A percentile compares a stretch with the other conserved stretches of the same genome.
Evolutionary conservation across 2,113 vertebrate species (phyloP).

Genomic region (Ornithorhynchus anatinus): DNA sequence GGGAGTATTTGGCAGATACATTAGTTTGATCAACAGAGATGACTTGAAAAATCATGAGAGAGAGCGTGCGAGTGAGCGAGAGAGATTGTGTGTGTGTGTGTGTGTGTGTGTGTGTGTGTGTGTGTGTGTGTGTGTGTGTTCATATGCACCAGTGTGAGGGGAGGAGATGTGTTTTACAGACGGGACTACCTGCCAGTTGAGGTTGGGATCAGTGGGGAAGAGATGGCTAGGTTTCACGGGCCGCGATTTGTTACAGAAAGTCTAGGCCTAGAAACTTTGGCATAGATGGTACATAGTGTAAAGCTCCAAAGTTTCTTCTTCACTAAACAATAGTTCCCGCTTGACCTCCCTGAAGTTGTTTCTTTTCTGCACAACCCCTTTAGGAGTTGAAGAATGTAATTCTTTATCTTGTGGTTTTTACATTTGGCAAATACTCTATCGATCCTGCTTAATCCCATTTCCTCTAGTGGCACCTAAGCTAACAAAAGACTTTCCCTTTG

Average conservation of each 20-base stretch:
- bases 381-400: not conserved
- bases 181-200: not conserved
- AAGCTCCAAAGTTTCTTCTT: no score
- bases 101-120: not conserved
- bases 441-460: not conserved
- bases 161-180: constrained; percentile 9
- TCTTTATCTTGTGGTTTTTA: not conserved
- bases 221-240: no score
- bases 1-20: constrained; percentile 4
- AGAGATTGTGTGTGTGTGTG: not conserved
- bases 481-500: not conserved
- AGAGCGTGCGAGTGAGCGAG: no score
- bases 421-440: not conserved
- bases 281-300: no score
- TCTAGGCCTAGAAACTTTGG: no score
- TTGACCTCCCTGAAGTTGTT: no score
- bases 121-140: not conserved
- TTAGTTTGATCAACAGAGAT: constrained; percentile 41
- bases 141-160: not conserved
- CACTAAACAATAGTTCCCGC: no score
- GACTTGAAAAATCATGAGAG: constrained; percentile 7
- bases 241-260: no score
- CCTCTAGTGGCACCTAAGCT: not conserved
- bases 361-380: no score
- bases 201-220: not conserved